phyloP scores from a whole-genome alignment of 1,140 invertebrate species.

The Stenopsyche tienmushanensis region DNA sequence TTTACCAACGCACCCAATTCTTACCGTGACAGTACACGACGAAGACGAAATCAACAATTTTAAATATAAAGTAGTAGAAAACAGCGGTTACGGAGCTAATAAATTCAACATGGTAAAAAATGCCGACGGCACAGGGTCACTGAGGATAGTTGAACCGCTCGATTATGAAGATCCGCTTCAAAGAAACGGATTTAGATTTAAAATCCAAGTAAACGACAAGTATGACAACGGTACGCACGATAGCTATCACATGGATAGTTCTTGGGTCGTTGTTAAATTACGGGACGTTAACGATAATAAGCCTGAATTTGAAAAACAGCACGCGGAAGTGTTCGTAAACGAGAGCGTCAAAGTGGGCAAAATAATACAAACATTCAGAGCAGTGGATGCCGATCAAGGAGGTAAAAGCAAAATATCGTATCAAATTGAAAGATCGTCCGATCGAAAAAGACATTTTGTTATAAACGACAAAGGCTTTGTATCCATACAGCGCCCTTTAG shows the following conservation, averaged over 20 bases:
- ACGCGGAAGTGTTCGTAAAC: slow-evolving; percentile 62
- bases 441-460: slow-evolving; percentile 60
- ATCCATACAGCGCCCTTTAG: slow-evolving; percentile 58
- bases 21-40: slow-evolving; percentile 66
- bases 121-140: slow-evolving; percentile 63
- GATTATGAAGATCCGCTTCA: slow-evolving; percentile 62
- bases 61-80: slow-evolving; percentile 58
- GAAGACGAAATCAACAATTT: slow-evolving; percentile 64
- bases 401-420: slow-evolving; percentile 58
- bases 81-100: slow-evolving; percentile 63
- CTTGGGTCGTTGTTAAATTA: slow-evolving; percentile 63
- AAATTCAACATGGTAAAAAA: slow-evolving; percentile 68
- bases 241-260: slow-evolving; percentile 63
- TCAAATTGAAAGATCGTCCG: slow-evolving; percentile 59
- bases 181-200: slow-evolving; percentile 61
- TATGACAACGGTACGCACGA: slow-evolving; percentile 57
- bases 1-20: slow-evolving; percentile 61
- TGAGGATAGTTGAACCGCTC: slow-evolving; percentile 64
- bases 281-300: slow-evolving; percentile 65
- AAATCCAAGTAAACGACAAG: slow-evolving; percentile 60
- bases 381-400: slow-evolving; percentile 63
- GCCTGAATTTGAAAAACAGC: slow-evolving; percentile 62
- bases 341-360: slow-evolving; percentile 65
- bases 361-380: slow-evolving; percentile 61
- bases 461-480: slow-evolving; percentile 63